phyloP scores from a whole-genome alignment of 2,797 vertebrate genomes.

The Mycteria americana region DNA sequence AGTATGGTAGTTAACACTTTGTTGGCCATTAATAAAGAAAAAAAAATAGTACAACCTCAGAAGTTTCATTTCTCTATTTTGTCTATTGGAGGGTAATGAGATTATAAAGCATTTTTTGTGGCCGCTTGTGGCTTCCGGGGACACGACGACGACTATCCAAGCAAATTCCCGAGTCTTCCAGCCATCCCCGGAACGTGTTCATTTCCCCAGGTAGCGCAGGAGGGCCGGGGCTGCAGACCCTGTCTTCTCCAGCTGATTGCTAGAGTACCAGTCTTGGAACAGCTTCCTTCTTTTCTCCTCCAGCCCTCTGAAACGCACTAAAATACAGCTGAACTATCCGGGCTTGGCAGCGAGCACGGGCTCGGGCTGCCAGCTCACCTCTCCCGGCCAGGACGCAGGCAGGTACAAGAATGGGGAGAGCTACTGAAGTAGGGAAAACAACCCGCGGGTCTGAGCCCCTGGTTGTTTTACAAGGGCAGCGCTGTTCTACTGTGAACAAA shows the following conservation, averaged over 20 bases:
- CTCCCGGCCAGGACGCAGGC: neutral
- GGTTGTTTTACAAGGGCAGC: neutral
- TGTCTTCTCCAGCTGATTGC: neutral
- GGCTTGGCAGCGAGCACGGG: neutral
- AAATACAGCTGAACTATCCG: neutral
- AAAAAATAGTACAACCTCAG: neutral
- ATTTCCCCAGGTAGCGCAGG: accelerated
- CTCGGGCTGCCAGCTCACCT: neutral
- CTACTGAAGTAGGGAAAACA: neutral
- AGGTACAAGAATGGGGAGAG: neutral
- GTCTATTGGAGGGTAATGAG: neutral
- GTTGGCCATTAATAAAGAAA: neutral
- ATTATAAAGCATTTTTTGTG: neutral
- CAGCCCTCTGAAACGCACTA: neutral
- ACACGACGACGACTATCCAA: accelerated
- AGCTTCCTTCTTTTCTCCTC: neutral
- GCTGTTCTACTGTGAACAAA: neutral
- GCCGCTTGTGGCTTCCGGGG: neutral
- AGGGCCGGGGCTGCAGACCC: accelerated
- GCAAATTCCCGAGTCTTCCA: neutral
- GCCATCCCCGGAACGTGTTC: neutral
- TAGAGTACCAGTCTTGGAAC: neutral
- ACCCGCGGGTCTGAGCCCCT: accelerated
- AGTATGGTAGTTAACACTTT: neutral
- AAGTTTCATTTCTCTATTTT: neutral